phyloP scores from a whole-genome alignment of 2,113 vertebrate species.

The Heterocephalus glaber region DNA sequence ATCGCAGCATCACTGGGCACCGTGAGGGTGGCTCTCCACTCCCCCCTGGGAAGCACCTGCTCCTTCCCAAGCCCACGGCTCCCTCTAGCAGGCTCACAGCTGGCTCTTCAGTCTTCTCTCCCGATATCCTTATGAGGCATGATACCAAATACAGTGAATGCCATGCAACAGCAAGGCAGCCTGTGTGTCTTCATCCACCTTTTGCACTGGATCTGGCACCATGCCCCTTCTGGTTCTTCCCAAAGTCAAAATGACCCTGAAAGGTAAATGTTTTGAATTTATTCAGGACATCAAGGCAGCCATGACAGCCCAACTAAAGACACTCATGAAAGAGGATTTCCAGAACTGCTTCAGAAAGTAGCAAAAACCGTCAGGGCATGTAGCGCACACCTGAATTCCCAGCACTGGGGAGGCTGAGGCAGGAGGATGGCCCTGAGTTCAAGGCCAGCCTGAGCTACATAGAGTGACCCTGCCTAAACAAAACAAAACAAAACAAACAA shows the following conservation, averaged over 20 bases:
- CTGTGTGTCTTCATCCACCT: not conserved
- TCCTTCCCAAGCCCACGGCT: not conserved
- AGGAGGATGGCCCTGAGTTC: not conserved
- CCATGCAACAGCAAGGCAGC: not conserved
- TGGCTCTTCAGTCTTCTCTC: not conserved
- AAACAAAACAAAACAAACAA: too few species aligned
- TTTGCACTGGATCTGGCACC: not conserved
- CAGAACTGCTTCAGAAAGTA: not conserved
- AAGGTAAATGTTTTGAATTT: not conserved
- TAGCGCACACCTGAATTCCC: not conserved
- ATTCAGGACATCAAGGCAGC: not conserved
- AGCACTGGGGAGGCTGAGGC: not conserved
- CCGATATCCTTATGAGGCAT: not conserved
- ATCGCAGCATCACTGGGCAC: not conserved
- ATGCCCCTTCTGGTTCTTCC: not conserved
- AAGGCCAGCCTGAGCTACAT: not conserved
- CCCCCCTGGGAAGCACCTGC: not conserved
- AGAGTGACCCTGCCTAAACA: not conserved
- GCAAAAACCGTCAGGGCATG: not conserved
- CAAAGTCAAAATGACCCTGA: not conserved
- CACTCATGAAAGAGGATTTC: not conserved
- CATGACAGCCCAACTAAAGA: not conserved
- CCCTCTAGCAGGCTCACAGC: not conserved
- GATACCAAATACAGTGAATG: not conserved
- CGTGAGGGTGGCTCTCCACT: not conserved